Evolutionary conservation across 2,888 invertebrate genomes (phyloP), one percentile per base, ranked within the genome.

Genomic region (Macaria notata): DNA sequence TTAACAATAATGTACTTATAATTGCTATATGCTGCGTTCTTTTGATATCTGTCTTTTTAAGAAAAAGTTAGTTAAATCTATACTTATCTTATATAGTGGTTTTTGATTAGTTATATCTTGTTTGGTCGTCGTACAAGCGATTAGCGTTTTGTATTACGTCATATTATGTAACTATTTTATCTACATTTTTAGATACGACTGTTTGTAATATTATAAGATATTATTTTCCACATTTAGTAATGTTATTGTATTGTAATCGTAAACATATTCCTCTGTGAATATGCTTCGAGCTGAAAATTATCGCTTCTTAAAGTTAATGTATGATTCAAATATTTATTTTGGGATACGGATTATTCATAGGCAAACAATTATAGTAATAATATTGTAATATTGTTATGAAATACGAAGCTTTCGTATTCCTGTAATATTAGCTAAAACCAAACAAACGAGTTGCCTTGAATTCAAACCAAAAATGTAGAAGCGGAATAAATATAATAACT

Each of bases 401-500:
- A 75, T 70, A 69, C 70, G 65, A 73, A 71, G 57, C 72, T 71
- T 71, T 74, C 67, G 74, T 77, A 78, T 78, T 79, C 73, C 76
- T 69, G 69, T 72, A 76, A 71, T 70, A 79, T 75, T 76, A 79
- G 70, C 73, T 80, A 81, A 71, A 70, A 80, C 75, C 79, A 79
- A 80, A 81, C 74, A 81, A 84, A 84, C 84, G 81, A 73, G 86
- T 85, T 89, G 88, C 89, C 86, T 88, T 89, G 83, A 85, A 80
- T 76, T 75, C 77, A 74, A 76, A 75, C 76, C 79, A 73, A 76
- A 74, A 83, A 79, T 73, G 73, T 80, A 82, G 75, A 73, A 72
- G 70, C 48, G 46, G 52, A 58, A 51, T 72, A 8, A 73, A 70
- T 71, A 75, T 19, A 76, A 76, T 70, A 77, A 79, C 73, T 81